Percentiles rank a stretch among this genome's conserved stretches.
Conservation (phyloP, 2,113 vertebrate species). For the Turnix velox region DNA sequence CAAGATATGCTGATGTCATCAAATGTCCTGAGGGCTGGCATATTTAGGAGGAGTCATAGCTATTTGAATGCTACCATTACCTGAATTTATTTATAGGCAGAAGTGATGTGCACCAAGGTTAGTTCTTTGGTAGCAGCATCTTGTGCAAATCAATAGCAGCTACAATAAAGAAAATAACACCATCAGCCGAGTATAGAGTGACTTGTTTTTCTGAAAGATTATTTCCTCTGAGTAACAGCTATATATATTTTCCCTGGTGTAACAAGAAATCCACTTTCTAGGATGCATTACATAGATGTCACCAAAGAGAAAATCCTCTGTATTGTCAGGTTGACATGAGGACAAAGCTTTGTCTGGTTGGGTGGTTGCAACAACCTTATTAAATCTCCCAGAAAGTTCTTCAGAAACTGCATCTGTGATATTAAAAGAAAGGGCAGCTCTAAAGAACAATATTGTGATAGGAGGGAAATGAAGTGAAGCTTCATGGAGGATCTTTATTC, state of each 20-base stretch:
- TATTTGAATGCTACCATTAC: neutral
- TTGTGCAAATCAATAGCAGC: neutral
- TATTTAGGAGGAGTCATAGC: neutral
- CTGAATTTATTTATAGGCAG: neutral
- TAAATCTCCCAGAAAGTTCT: constrained; percentile 8
- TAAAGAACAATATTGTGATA: neutral
- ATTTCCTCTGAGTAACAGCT: neutral
- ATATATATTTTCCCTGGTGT: neutral
- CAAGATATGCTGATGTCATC: neutral
- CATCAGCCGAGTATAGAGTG: neutral
- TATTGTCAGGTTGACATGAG: neutral
- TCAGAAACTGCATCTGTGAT: neutral
- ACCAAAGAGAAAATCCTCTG: neutral
- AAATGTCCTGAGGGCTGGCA: neutral
- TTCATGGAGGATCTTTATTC: neutral
- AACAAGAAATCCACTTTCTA: neutral
- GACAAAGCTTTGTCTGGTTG: neutral
- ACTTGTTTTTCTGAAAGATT: neutral
- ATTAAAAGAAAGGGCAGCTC: constrained; percentile 8
- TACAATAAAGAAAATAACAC: neutral
- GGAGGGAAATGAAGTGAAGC: neutral
- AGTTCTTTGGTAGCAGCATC: neutral
- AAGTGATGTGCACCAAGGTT: neutral
- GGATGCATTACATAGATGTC: neutral
- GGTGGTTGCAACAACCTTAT: neutral